A percentile compares a stretch with the other conserved stretches of the same genome.
These are phyloP conservation scores for Harpagoxenus sublaevis DNA, from an alignment of 2,888 invertebrate genomes.

Conservation along the genomic window DNA sequence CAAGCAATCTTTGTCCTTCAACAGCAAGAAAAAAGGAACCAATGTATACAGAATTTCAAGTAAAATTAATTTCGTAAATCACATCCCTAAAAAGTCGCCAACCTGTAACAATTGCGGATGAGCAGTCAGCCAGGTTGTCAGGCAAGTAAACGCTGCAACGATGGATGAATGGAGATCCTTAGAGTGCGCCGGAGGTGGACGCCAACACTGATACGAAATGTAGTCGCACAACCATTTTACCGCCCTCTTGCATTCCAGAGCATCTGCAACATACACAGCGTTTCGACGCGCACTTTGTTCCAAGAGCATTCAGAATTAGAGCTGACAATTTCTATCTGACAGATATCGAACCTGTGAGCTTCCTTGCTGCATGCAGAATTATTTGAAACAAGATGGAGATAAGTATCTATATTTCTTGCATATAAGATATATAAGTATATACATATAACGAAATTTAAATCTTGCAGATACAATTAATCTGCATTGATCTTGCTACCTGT, in stretches of 20 bases:
- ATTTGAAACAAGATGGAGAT: conserved; percentile 30
- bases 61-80: conserved; percentile 1
- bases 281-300: conserved; percentile 16
- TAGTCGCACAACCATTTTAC: conserved; percentile 99
- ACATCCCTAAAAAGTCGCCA: conserved; percentile 5
- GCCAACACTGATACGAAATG: conserved; percentile 97
- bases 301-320: background rate
- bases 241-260: conserved; percentile 95
- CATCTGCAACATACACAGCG: conserved; percentile 88
- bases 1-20: conserved; percentile 95
- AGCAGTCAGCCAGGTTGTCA: conserved; percentile 96
- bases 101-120: conserved; percentile 93
- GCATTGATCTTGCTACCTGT: conserved; percentile 89
- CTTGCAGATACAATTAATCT: background rate
- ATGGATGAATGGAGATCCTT: conserved; percentile 98
- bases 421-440: background rate
- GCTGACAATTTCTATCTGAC: conserved; percentile 5
- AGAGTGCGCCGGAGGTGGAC: conserved; percentile 97
- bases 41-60: background rate
- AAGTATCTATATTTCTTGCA: conserved; percentile 35
- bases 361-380: conserved; percentile 86
- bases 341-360: conserved; percentile 86
- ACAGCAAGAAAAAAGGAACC: background rate
- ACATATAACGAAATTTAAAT: conserved; percentile 16
- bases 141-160: conserved; percentile 96